phyloP scores from a whole-genome alignment of 2,888 invertebrate species.

The Uropetala carovei region DNA sequence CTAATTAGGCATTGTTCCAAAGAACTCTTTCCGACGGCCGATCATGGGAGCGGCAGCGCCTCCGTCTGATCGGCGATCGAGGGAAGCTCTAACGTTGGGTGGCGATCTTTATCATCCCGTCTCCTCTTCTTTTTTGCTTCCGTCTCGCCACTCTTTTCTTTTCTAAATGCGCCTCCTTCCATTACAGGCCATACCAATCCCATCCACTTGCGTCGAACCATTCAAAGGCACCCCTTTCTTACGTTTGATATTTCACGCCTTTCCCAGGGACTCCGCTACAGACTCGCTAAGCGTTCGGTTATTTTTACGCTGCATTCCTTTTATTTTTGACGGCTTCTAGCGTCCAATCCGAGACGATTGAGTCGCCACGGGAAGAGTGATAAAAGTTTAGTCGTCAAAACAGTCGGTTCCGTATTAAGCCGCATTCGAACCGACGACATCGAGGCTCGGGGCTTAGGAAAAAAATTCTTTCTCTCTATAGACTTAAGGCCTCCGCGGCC shows the following conservation, averaged over 20 bases:
- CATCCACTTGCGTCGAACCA: not conserved
- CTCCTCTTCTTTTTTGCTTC: not conserved
- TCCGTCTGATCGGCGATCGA: not conserved
- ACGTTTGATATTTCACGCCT: not conserved
- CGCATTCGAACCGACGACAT: not conserved
- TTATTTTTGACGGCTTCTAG: not conserved
- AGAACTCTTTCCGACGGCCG: not conserved
- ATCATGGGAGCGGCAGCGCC: constrained; percentile 10
- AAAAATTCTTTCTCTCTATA: not conserved
- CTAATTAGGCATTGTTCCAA: constrained; percentile 23
- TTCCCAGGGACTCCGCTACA: not conserved
- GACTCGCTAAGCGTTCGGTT: not conserved
- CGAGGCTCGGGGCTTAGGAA: not conserved
- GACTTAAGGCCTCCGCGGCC: not conserved
- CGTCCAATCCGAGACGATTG: not conserved
- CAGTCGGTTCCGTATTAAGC: not conserved
- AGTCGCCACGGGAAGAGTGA: not conserved
- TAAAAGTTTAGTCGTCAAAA: not conserved
- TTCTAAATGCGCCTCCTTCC: not conserved
- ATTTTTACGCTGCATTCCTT: not conserved
- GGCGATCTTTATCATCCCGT: not conserved
- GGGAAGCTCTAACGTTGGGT: not conserved
- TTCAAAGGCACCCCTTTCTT: not conserved
- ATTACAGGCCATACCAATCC: not conserved
- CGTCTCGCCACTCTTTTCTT: not conserved